Evolutionary conservation across 2,797 vertebrate species (phyloP), one percentile per base, ranked within the genome.

Genomic region (Buceros bicornis): DNA sequence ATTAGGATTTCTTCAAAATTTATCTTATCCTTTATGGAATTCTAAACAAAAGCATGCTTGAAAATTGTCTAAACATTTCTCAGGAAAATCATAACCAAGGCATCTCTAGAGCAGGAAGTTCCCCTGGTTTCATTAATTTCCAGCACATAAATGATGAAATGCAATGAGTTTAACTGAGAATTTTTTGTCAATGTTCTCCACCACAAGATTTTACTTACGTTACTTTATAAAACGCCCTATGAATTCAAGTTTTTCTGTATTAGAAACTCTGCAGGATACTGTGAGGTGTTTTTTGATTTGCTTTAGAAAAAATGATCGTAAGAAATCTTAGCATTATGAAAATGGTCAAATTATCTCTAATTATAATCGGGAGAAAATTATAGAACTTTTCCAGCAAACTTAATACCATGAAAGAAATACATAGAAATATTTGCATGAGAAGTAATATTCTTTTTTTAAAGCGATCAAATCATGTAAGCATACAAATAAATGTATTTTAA

Each of bases 401-500:
- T 96, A 98, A 95, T 86, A 64, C 66, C 76, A 86, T 78, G 78
- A 94, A 97, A 95, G 95, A 97, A 97, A 98, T 91, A 97, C 94
- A 93, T 67, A 93, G 95, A 97, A 98, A 98, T 98, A 97, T 97
- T 97, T 97, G 93, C 95, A 97, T 95, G 93, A 97, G 97, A 98
- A 98, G 97, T 97, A 98, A 98, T 97, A 97, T 97, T 97, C 93
- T 97, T 97, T 97, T 95, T 97, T 95, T 80, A 90, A 98, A 98
- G 95, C 82, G 87, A 98, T 98, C 98, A 98, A 98, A 98, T 98
- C 98, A 98, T 94, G 97, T 97, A 98, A 98, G 98, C 98, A 97
- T 98, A 98, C 98, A 98, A 98, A 98, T 98, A 98, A 98, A 98
- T 98, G 98, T 98, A 98, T 98, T 98, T 98, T 98, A 98, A 98